phyloP scores from a whole-genome alignment of 1,140 invertebrate species.

The Procambarus clarkii region DNA sequence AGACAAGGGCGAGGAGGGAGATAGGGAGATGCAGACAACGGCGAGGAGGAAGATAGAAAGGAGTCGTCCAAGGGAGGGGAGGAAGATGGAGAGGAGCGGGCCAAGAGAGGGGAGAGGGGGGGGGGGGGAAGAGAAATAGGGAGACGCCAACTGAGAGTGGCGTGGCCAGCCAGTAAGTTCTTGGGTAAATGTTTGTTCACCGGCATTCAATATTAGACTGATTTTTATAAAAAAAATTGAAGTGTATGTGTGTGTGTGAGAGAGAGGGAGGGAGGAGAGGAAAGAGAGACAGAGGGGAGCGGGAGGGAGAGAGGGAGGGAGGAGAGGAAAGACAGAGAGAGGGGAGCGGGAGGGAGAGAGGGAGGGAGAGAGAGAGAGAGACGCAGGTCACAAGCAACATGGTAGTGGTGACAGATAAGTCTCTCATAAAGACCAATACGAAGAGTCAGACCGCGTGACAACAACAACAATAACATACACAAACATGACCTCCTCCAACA shows the following conservation, averaged over 20 bases:
- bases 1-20: neutral
- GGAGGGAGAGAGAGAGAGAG: slow-evolving; percentile 7
- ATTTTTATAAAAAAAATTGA: no score
- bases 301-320: neutral
- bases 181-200: no score
- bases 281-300: no score
- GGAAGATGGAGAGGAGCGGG: neutral
- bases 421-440: no score
- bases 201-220: no score
- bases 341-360: neutral
- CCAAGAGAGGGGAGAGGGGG: neutral
- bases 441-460: no score
- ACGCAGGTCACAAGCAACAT: neutral
- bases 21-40: neutral
- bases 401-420: no score
- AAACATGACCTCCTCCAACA: no score
- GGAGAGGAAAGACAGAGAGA: neutral
- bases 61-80: neutral
- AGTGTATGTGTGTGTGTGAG: no score
- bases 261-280: neutral
- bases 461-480: no score
- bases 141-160: no score
- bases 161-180: no score
- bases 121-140: neutral
- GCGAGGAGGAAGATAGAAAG: neutral